A percentile compares a stretch with the other conserved stretches of the same genome.
Conservation (phyloP, 1,140 invertebrate species). For the Stratiolaelaps scimitus region DNA sequence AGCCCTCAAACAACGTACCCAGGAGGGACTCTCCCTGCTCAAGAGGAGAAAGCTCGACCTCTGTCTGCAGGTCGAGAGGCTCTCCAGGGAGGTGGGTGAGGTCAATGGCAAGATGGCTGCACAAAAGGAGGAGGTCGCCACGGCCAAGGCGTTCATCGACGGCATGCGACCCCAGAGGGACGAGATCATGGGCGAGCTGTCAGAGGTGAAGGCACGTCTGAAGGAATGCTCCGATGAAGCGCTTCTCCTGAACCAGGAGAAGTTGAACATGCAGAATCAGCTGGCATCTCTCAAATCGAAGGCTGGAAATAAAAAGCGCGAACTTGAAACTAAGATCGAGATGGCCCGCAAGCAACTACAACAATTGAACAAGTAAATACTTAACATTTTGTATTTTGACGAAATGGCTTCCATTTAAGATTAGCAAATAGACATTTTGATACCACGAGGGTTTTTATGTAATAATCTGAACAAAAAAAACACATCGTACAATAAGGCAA, state of each 20-base stretch:
- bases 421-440: too few relatives aligned
- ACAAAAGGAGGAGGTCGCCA: constrained; percentile 71
- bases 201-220: constrained; percentile 57
- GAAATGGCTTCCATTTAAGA: too few relatives aligned
- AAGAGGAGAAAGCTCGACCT: constrained; percentile 79
- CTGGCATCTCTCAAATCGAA: constrained; percentile 34
- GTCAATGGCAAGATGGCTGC: constrained; percentile 73
- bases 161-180: constrained; percentile 83
- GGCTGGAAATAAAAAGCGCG: constrained; percentile 28
- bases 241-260: constrained; percentile 38
- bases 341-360: constrained; percentile 30
- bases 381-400: too few relatives aligned
- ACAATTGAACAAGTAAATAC: constrained; percentile 34
- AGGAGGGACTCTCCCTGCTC: constrained; percentile 70
- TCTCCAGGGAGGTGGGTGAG: constrained; percentile 72
- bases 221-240: constrained; percentile 61
- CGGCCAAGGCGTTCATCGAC: constrained; percentile 88
- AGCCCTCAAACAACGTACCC: constrained; percentile 67
- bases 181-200: constrained; percentile 73
- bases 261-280: constrained; percentile 35
- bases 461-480: too few relatives aligned
- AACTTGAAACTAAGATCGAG: constrained; percentile 30
- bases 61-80: constrained; percentile 60
- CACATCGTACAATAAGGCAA: too few relatives aligned
- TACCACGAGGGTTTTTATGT: too few relatives aligned